Percentiles rank a stretch among this genome's conserved stretches.
Conservation (phyloP, 2,113 vertebrate genomes). For the Hirundichthys speculiger region DNA sequence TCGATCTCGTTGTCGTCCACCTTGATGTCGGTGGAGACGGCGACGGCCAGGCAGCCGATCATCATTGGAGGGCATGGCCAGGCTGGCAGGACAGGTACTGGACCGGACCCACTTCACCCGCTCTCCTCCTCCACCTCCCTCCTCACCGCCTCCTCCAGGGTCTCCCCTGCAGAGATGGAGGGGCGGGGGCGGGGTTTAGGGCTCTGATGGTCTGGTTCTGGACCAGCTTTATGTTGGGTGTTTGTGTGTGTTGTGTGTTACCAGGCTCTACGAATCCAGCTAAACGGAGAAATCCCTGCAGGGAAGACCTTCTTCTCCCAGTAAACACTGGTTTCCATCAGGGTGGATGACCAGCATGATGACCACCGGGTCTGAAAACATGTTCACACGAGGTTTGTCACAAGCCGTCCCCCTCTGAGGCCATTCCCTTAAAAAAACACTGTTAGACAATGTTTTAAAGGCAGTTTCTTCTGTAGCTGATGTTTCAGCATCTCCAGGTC, state of each 20-base stretch:
- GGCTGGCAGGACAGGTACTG: conserved; percentile 92
- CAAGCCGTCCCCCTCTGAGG: too few relatives aligned
- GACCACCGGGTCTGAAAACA: conserved; percentile 90
- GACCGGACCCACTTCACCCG: conserved; percentile 89
- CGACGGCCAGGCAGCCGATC: conserved; percentile 92
- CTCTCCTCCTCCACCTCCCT: conserved; percentile 94
- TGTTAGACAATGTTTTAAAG: too few relatives aligned
- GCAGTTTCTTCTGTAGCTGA: too few relatives aligned
- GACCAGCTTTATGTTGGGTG: background rate
- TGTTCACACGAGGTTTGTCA: background rate
- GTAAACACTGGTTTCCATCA: conserved; percentile 90
- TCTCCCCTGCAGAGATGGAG: conserved; percentile 81
- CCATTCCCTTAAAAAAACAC: too few relatives aligned
- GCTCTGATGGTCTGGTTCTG: background rate
- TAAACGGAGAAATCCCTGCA: conserved; percentile 89
- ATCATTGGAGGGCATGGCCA: conserved; percentile 99
- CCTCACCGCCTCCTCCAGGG: conserved; percentile 91
- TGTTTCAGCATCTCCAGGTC: too few relatives aligned
- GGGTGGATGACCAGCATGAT: conserved; percentile 98
- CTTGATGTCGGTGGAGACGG: conserved; percentile 89
- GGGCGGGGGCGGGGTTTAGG: background rate
- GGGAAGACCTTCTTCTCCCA: conserved; percentile 92
- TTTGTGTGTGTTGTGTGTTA: conserved; percentile 57
- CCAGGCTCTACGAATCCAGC: conserved; percentile 96
- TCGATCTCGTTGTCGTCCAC: conserved; percentile 94